These are phyloP conservation scores for Xerus rutilus DNA, from an alignment of 2,797 vertebrate species.

Conservation along the genomic window DNA sequence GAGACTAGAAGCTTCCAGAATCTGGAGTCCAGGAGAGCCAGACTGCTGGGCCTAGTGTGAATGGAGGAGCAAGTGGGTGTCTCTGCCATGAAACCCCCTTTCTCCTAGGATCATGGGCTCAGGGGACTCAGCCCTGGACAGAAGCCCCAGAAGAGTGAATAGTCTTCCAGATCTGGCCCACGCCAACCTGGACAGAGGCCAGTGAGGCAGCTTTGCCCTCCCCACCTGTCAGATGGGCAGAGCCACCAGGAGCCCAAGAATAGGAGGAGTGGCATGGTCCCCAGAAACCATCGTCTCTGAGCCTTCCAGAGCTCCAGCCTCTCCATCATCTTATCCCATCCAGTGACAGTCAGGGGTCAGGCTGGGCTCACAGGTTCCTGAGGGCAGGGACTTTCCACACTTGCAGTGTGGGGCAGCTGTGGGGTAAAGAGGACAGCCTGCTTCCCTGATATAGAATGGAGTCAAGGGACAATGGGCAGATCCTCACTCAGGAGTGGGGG, in stretches of 20 bases:
- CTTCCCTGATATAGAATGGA: not conserved
- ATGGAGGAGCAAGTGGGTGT: constrained; percentile 45
- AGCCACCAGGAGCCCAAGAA: constrained; percentile 19
- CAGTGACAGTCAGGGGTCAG: not conserved
- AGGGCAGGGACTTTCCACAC: constrained; percentile 42
- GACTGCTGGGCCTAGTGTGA: not conserved
- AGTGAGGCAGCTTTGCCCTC: not conserved
- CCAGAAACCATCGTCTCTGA: not conserved
- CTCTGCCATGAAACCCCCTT: constrained; percentile 1
- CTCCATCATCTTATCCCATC: not conserved
- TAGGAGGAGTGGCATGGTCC: not conserved
- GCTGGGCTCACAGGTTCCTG: constrained; percentile 10
- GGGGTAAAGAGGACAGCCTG: not conserved
- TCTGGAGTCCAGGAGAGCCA: constrained; percentile 44
- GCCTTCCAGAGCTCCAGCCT: constrained; percentile 41
- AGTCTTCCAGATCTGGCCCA: constrained; percentile 74
- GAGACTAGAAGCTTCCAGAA: constrained; percentile 43
- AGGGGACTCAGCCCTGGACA: not conserved
- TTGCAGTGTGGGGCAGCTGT: not conserved
- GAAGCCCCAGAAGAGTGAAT: constrained; percentile 28
- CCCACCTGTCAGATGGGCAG: not conserved
- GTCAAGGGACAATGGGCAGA: constrained; percentile 33
- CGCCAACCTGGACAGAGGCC: not conserved
- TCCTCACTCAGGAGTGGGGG: constrained; percentile 67
- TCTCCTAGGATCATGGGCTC: constrained; percentile 48